Evolutionary conservation across 2,797 vertebrate genomes (phyloP).

Genomic region (Picus viridis): DNA sequence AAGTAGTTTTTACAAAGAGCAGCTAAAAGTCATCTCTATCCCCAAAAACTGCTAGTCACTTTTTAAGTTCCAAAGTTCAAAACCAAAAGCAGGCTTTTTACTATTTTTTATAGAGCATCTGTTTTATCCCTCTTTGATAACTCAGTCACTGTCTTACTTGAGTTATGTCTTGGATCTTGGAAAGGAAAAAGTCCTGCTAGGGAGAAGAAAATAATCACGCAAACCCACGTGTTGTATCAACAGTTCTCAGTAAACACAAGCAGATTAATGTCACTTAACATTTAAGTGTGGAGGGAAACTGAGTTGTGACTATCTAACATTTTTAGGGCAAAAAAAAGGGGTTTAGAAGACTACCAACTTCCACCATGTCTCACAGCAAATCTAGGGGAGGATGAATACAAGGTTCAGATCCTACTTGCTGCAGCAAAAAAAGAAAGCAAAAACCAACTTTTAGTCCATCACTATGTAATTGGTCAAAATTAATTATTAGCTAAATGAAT

Average conservation of each 20-base stretch:
- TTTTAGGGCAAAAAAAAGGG: conserved; percentile 26
- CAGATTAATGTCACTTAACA: background rate
- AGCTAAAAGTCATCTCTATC: background rate
- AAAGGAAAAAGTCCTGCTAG: background rate
- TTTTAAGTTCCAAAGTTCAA: background rate
- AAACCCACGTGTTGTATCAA: rapidly evolving
- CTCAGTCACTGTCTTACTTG: background rate
- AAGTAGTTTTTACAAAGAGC: background rate
- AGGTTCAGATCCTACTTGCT: background rate
- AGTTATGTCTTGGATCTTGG: background rate
- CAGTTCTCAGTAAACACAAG: background rate
- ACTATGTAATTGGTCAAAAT: background rate
- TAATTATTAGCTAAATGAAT: background rate
- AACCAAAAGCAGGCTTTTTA: background rate
- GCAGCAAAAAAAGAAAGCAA: background rate
- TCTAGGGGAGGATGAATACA: rapidly evolving
- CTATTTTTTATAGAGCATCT: background rate
- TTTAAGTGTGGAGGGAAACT: background rate
- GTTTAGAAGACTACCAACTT: background rate
- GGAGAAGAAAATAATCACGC: background rate
- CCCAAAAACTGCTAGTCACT: background rate
- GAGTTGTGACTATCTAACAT: background rate
- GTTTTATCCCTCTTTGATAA: background rate
- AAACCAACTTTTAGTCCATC: background rate
- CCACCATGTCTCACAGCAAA: background rate